Conservation (phyloP, 2,113 vertebrate species). For the Oryzias celebensis region DNA sequence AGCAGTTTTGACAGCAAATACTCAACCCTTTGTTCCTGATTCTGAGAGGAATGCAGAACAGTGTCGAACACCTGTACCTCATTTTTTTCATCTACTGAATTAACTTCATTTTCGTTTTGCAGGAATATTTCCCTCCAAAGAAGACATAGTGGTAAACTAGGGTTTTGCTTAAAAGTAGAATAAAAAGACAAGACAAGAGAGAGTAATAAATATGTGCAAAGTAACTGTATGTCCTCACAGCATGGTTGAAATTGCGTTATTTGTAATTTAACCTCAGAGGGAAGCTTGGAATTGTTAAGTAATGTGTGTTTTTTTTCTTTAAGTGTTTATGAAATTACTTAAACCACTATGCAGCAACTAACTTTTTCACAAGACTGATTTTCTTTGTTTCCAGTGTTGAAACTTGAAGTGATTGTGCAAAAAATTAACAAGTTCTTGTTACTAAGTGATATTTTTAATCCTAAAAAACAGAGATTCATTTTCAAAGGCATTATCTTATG, state of each 20-base stretch:
- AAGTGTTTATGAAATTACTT: slow-evolving; percentile 30
- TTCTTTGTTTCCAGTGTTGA: not conserved
- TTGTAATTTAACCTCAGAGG: slow-evolving; percentile 32
- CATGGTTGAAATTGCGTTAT: slow-evolving; percentile 35
- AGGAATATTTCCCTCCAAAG: slow-evolving; percentile 45
- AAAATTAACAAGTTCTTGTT: slow-evolving; percentile 32
- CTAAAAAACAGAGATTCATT: not conserved
- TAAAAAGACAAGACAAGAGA: no score
- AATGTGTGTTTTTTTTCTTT: slow-evolving; percentile 41
- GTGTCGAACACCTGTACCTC: not conserved
- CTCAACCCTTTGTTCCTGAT: not conserved
- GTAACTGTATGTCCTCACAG: slow-evolving; percentile 27
- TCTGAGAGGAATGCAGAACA: not conserved
- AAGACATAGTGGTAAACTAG: slow-evolving; percentile 54
- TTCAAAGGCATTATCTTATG: not conserved
- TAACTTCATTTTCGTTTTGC: slow-evolving; percentile 32
- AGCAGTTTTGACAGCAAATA: not conserved
- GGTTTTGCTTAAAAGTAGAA: not conserved
- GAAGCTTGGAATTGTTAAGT: slow-evolving; percentile 49
- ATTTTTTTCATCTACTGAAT: slow-evolving; percentile 5
- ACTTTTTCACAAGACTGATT: slow-evolving; percentile 52
- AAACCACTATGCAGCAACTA: slow-evolving; percentile 50
- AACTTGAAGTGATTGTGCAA: slow-evolving; percentile 2
- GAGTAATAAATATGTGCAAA: slow-evolving; percentile 4
- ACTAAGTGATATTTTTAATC: slow-evolving; percentile 6